Percentiles rank a stretch among this genome's conserved stretches.
Evolutionary conservation across 2,797 vertebrate genomes (phyloP).

Genomic region (Hoplostethus mediterraneus): DNA sequence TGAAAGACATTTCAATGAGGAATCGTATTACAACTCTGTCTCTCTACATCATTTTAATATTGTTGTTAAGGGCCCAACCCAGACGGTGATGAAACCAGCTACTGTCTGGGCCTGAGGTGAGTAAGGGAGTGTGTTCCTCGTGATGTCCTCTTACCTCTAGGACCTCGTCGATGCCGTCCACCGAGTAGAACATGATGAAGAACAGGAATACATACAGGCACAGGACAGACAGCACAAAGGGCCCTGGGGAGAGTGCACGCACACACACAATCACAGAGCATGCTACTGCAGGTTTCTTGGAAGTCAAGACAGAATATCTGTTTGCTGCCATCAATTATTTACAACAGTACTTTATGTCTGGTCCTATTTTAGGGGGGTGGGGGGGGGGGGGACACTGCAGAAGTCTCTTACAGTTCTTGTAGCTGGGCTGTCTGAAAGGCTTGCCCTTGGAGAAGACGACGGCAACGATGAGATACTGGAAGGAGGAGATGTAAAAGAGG

Average conservation of each 20-base stretch:
- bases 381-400: not conserved
- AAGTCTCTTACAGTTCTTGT: slow-evolving; percentile 92
- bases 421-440: slow-evolving; percentile 97
- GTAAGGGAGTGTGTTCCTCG: not conserved
- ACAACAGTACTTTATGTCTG: not conserved
- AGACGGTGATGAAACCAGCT: slow-evolving; percentile 6
- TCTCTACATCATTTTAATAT: too few species aligned
- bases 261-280: slow-evolving; percentile 9
- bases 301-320: not conserved
- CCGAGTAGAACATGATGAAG: slow-evolving; percentile 91
- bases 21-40: too few species aligned
- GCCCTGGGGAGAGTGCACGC: slow-evolving; percentile 72
- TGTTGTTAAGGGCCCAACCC: too few species aligned
- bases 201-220: slow-evolving; percentile 89
- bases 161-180: slow-evolving; percentile 83
- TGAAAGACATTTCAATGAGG: too few species aligned
- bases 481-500: slow-evolving; percentile 95
- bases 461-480: slow-evolving; percentile 98
- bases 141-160: slow-evolving; percentile 87
- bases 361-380: not conserved
- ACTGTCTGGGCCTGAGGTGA: not conserved
- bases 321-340: not conserved
- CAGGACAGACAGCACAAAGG: slow-evolving; percentile 89
- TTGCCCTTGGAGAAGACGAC: slow-evolving; percentile 98
- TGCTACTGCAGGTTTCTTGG: too few species aligned